A percentile compares a stretch with the other conserved stretches of the same genome.
phyloP scores from a whole-genome alignment of 1,140 invertebrate genomes.

The Drosophila kurseongensis region DNA sequence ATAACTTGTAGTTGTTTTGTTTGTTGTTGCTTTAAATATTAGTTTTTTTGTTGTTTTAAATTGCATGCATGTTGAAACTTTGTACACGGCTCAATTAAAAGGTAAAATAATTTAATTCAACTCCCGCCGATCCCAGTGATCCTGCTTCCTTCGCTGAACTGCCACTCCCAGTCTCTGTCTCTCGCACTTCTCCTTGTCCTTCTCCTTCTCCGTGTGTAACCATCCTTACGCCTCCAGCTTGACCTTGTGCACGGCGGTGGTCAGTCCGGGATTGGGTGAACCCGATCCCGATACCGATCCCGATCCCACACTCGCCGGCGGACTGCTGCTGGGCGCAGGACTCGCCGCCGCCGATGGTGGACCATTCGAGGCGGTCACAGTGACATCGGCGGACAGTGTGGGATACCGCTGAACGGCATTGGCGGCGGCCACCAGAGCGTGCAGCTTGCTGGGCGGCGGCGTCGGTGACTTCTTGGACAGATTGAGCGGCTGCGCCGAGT shows the following conservation, averaged over 20 bases:
- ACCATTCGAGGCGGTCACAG: conserved; percentile 66
- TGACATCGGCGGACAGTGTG: conserved; percentile 75
- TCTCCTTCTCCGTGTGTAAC: background rate
- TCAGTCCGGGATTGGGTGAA: conserved; percentile 19
- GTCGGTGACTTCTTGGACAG: conserved; percentile 95
- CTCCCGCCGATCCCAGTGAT: conserved; percentile 20
- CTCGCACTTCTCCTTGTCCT: conserved; percentile 23
- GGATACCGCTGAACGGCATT: conserved; percentile 78
- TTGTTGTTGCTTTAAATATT: conserved; percentile 54
- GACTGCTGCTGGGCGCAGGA: conserved; percentile 29
- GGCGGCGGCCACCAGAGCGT: conserved; percentile 71
- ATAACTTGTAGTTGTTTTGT: conserved; percentile 75
- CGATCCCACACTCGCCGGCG: conserved; percentile 58
- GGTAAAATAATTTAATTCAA: conserved; percentile 69
- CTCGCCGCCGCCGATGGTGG: conserved; percentile 56
- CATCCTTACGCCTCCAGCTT: conserved; percentile 87
- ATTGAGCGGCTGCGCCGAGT: conserved; percentile 93
- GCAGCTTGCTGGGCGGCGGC: conserved; percentile 88
- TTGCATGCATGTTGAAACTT: conserved; percentile 59
- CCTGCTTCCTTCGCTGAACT: conserved; percentile 10
- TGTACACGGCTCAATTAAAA: conserved; percentile 47
- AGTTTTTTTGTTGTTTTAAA: conserved; percentile 25
- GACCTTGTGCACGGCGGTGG: conserved; percentile 85
- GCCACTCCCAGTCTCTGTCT: conserved; percentile 45
- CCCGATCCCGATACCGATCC: too few species aligned